phyloP scores from a whole-genome alignment of 1,140 invertebrate species.

The Neocloeon triangulifer region DNA sequence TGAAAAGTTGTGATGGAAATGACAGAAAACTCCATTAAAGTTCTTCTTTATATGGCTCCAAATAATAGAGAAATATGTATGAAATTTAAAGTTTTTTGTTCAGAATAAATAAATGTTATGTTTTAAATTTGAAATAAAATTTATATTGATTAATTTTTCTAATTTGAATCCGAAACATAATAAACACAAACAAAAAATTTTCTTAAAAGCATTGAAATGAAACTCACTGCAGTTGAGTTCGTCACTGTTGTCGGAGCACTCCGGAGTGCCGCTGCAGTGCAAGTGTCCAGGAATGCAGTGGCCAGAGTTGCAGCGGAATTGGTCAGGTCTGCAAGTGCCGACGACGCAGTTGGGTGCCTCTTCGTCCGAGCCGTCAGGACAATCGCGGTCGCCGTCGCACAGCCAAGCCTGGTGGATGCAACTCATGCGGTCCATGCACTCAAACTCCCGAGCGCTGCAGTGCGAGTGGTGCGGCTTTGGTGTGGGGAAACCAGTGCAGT shows the following conservation, averaged over 20 bases:
- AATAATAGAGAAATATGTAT: too few species aligned
- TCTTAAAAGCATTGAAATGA: conserved; percentile 5
- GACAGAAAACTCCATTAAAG: too few species aligned
- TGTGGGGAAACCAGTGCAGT: conserved; percentile 25
- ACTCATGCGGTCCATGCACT: conserved; percentile 60
- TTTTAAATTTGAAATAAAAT: too few species aligned
- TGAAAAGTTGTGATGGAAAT: too few species aligned
- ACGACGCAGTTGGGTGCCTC: conserved; percentile 37
- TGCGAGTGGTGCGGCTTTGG: conserved; percentile 33
- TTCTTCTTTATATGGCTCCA: too few species aligned
- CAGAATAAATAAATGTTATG: too few species aligned
- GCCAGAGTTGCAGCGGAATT: conserved; percentile 46
- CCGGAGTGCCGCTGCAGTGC: conserved; percentile 56
- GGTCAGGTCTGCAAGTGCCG: conserved; percentile 52
- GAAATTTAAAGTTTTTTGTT: too few species aligned
- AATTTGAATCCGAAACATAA: too few species aligned
- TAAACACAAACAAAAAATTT: too few species aligned
- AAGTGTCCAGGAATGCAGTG: conserved; percentile 40
- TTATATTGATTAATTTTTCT: too few species aligned
- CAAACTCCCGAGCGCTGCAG: conserved; percentile 48
- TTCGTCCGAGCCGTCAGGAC: conserved; percentile 63
- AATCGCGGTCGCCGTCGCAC: conserved; percentile 70
- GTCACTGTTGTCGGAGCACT: conserved; percentile 65
- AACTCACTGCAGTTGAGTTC: conserved; percentile 53
- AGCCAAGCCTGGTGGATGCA: conserved; percentile 70